Evolutionary conservation across 2,888 invertebrate genomes (phyloP).

Genomic region (Platypus cylindrus): DNA sequence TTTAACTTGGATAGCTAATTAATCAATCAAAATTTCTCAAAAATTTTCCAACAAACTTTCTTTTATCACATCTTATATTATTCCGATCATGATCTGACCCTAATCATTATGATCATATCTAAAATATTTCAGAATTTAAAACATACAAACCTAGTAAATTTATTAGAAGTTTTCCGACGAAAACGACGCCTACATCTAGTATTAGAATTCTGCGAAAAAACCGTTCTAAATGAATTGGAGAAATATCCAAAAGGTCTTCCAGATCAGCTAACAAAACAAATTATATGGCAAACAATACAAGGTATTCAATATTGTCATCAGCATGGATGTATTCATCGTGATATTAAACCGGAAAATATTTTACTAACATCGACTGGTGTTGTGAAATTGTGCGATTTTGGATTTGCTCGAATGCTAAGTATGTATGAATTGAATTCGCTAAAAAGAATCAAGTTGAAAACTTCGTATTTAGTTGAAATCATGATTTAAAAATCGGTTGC

Average conservation of each 20-base stretch:
- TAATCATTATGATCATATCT: too few species aligned
- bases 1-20: too few species aligned
- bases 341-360: constrained; percentile 98
- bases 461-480: too few species aligned
- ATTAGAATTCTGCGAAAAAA: constrained; percentile 97
- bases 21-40: too few species aligned
- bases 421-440: too few species aligned
- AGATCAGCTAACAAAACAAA: constrained; percentile 79
- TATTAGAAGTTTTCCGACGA: constrained; percentile 93
- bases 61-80: too few species aligned
- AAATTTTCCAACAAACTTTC: too few species aligned
- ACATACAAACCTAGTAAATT: constrained; percentile 93
- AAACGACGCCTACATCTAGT: constrained; percentile 93
- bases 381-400: constrained; percentile 96
- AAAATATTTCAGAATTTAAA: constrained; percentile 71
- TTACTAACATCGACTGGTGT: constrained; percentile 83
- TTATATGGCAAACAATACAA: constrained; percentile 89
- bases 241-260: constrained; percentile 81
- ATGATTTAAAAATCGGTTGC: too few species aligned
- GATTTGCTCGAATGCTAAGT: constrained; percentile 94
- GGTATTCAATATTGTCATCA: constrained; percentile 95
- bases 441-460: too few species aligned
- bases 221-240: constrained; percentile 92
- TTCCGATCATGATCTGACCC: too few species aligned
- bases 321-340: constrained; percentile 91